Evolutionary conservation across 2,888 invertebrate species (phyloP).

Genomic region (Crepidodera aurea): DNA sequence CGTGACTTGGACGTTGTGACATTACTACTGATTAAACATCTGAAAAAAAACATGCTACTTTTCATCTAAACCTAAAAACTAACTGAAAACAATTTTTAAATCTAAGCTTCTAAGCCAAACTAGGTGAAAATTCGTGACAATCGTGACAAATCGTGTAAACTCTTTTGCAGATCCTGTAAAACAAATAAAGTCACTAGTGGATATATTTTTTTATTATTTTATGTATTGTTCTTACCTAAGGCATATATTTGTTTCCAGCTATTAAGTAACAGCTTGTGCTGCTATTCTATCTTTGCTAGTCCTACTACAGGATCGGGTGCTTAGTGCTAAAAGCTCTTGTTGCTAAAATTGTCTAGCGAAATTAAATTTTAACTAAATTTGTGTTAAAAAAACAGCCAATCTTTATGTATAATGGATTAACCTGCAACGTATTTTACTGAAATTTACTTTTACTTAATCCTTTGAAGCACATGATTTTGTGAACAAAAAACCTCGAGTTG

Average conservation of each 20-base stretch:
- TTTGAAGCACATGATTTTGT: too few species aligned
- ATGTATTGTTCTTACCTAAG: neutral
- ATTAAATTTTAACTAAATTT: neutral
- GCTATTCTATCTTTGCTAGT: conserved; percentile 14
- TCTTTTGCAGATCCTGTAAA: neutral
- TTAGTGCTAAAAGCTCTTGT: conserved; percentile 39
- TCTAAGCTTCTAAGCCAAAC: neutral
- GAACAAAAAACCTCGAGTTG: too few species aligned
- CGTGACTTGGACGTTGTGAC: too few species aligned
- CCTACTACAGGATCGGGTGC: conserved; percentile 31
- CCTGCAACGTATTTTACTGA: too few species aligned
- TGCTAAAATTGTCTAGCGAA: conserved; percentile 23
- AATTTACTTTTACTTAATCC: too few species aligned
- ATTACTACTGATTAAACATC: too few species aligned
- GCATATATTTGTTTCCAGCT: neutral
- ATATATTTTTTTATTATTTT: neutral
- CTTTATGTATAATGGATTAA: too few species aligned
- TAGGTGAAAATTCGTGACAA: neutral
- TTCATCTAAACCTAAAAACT: too few species aligned
- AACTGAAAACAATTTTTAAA: neutral
- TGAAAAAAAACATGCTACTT: too few species aligned
- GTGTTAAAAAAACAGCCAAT: neutral
- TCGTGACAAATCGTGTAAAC: neutral
- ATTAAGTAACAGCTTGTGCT: neutral
- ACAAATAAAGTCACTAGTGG: neutral